Evolutionary conservation across 2,888 invertebrate species (phyloP).

Genomic region (Epistrophe grossulariae): DNA sequence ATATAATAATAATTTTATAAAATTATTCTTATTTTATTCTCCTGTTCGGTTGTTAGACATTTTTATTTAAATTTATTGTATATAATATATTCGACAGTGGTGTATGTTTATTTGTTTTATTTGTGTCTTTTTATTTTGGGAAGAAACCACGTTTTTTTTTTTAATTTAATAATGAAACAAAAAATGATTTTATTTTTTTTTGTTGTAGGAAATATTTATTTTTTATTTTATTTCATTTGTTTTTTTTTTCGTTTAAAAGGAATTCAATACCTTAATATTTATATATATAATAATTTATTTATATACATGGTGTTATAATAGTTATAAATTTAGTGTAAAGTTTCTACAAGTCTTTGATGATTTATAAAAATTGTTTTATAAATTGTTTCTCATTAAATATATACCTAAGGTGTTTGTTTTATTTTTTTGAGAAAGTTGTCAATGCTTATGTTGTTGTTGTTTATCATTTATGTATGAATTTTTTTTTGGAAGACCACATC

Average conservation of each 20-base stretch:
- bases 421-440: slow-evolving; percentile 53
- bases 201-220: slow-evolving; percentile 60
- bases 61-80: slow-evolving; percentile 38
- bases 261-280: slow-evolving; percentile 65
- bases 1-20: slow-evolving; percentile 14
- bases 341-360: slow-evolving; percentile 65
- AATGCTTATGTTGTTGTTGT: slow-evolving; percentile 9
- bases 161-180: neutral
- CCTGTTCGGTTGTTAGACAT: slow-evolving; percentile 58
- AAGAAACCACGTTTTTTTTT: slow-evolving; percentile 63
- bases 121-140: slow-evolving; percentile 33
- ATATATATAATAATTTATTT: slow-evolving; percentile 45
- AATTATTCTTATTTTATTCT: slow-evolving; percentile 59
- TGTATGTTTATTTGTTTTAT: slow-evolving; percentile 45
- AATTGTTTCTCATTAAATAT: slow-evolving; percentile 54
- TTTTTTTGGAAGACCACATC: slow-evolving; percentile 64
- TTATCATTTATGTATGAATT: no score
- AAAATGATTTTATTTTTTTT: neutral
- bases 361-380: slow-evolving; percentile 37
- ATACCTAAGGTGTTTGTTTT: slow-evolving; percentile 31
- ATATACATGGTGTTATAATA: slow-evolving; percentile 36
- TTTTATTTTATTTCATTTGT: slow-evolving; percentile 31
- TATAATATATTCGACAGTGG: slow-evolving; percentile 54
- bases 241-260: slow-evolving; percentile 52
- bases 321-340: slow-evolving; percentile 57